phyloP scores from a whole-genome alignment of 2,797 vertebrate species.

The Ambastaia sidthimunki region DNA sequence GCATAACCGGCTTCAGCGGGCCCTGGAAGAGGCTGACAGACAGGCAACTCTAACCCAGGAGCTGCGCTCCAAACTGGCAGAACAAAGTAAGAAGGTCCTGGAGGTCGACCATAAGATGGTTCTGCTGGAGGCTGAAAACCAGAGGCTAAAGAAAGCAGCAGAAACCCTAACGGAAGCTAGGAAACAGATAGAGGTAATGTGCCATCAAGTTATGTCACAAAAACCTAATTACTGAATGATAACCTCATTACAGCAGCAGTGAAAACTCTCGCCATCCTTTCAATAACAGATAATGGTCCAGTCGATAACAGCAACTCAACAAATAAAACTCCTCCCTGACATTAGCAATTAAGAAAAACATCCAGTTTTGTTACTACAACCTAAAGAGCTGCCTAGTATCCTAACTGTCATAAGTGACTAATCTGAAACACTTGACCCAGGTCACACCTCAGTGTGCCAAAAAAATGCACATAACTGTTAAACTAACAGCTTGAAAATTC shows the following conservation, averaged over 20 bases:
- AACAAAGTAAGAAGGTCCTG: slow-evolving; percentile 76
- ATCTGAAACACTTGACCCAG: background rate
- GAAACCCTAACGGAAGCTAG: slow-evolving; percentile 77
- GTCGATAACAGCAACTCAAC: background rate
- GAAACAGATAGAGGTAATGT: slow-evolving; percentile 78
- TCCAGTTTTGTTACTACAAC: slow-evolving; percentile 2
- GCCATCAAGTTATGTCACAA: slow-evolving; percentile 4
- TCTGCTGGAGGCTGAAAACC: slow-evolving; percentile 73
- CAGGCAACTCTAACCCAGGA: slow-evolving; percentile 70
- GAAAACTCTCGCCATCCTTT: slow-evolving; percentile 12
- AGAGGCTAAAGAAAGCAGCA: slow-evolving; percentile 72
- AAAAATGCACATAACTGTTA: too few species aligned
- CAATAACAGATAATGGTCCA: background rate
- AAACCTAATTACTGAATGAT: background rate
- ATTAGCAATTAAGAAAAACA: slow-evolving; percentile 17
- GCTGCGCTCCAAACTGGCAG: slow-evolving; percentile 72
- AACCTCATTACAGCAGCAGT: slow-evolving; percentile 5
- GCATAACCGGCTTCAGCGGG: slow-evolving; percentile 67
- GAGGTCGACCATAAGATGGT: slow-evolving; percentile 78
- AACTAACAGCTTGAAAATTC: too few species aligned
- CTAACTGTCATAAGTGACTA: background rate
- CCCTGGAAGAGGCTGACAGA: slow-evolving; percentile 72
- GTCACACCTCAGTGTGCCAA: background rate
- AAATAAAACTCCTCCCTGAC: slow-evolving; percentile 10
- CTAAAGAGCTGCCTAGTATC: background rate